These are phyloP conservation scores for Sebastes umbrosus DNA, from an alignment of 2,797 vertebrate species.

Conservation along the genomic window DNA sequence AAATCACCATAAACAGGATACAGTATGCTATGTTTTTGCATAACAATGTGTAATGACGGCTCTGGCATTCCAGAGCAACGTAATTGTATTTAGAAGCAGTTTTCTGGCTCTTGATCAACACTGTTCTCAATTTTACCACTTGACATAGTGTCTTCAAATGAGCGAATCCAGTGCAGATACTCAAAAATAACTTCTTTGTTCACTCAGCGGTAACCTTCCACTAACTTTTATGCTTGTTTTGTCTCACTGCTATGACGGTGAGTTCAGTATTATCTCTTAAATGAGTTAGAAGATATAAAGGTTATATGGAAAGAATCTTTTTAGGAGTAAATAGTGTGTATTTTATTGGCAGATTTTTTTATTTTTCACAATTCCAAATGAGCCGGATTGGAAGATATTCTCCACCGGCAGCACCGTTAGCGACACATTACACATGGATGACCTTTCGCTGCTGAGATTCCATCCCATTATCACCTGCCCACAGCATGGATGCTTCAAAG, in stretches of 20 bases:
- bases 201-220: neutral
- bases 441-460: constrained; percentile 44
- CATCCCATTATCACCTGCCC: constrained; percentile 65
- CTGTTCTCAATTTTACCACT: neutral
- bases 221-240: neutral
- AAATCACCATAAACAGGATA: constrained; percentile 10
- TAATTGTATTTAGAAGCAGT: constrained; percentile 3
- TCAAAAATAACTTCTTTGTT: neutral
- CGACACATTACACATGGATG: constrained; percentile 17
- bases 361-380: neutral
- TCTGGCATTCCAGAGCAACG: neutral
- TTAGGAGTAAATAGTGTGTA: neutral
- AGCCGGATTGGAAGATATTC: neutral
- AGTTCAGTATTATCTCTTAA: neutral
- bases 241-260: neutral
- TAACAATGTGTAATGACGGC: constrained; percentile 8
- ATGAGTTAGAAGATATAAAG: neutral
- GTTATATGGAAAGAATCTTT: neutral
- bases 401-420: neutral
- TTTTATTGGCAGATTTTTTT: neutral
- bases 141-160: neutral
- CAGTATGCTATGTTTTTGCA: constrained; percentile 2
- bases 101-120: constrained; percentile 14
- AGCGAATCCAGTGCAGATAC: neutral
- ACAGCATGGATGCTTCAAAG: constrained; percentile 35